Evolutionary conservation across 2,888 invertebrate species (phyloP).

Genomic region (Drosophila dives): DNA sequence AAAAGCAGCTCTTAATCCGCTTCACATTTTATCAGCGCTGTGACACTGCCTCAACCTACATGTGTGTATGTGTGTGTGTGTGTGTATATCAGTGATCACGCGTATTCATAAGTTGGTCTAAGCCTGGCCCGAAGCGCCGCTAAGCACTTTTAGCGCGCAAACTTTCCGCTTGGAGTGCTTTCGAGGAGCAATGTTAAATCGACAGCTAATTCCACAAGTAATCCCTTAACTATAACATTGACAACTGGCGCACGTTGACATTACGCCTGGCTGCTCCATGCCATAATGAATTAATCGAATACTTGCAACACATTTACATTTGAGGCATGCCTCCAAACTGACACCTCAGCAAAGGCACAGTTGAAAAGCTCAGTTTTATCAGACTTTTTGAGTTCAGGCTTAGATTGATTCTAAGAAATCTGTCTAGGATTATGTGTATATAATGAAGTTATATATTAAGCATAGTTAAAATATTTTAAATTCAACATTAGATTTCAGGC

Average conservation of each 20-base stretch:
- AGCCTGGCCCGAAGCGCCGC: conserved; percentile 70
- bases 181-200: conserved; percentile 62
- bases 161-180: conserved; percentile 44
- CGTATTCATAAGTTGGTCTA: conserved; percentile 74
- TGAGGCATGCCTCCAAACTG: conserved; percentile 26
- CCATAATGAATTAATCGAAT: conserved; percentile 75
- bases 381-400: neutral
- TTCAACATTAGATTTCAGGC: neutral
- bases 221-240: conserved; percentile 79
- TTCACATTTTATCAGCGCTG: conserved; percentile 78
- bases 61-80: conserved; percentile 17
- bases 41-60: conserved; percentile 69
- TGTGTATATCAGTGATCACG: conserved; percentile 48
- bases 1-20: conserved; percentile 72
- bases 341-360: conserved; percentile 15
- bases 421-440: neutral
- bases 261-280: conserved; percentile 10
- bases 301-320: conserved; percentile 57
- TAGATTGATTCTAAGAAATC: neutral
- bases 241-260: conserved; percentile 59
- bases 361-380: neutral
- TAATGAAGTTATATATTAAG: neutral
- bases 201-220: conserved; percentile 75
- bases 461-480: neutral
- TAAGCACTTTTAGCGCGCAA: conserved; percentile 68